Evolutionary conservation across 1,140 invertebrate species (phyloP).

Genomic region (Idris sp.): DNA sequence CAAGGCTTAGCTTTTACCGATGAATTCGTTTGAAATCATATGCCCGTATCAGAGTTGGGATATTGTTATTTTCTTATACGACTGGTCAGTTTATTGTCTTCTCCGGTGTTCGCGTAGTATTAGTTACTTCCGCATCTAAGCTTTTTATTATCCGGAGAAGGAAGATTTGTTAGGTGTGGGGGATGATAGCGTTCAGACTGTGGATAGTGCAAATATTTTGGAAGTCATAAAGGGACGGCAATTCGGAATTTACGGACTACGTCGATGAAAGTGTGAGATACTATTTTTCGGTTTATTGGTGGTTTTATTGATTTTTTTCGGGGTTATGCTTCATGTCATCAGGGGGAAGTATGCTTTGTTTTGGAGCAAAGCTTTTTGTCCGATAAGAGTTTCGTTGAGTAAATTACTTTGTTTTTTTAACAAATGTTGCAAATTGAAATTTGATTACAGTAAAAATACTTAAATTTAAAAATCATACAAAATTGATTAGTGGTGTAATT

Average conservation of each 20-base stretch:
- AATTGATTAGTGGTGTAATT: no score
- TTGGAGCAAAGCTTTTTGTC: no score
- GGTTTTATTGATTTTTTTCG: constrained; percentile 42
- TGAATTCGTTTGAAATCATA: constrained; percentile 42
- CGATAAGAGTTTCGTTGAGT: no score
- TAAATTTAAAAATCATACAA: no score
- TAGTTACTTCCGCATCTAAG: constrained; percentile 43
- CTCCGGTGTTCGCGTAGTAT: constrained; percentile 8
- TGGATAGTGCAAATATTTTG: constrained; percentile 37
- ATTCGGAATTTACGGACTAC: constrained; percentile 27
- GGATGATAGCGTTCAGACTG: constrained; percentile 23
- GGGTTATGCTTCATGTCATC: constrained; percentile 9
- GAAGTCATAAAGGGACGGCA: constrained; percentile 28
- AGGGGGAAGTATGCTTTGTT: no score
- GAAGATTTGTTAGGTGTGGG: neutral
- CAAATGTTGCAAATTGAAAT: no score
- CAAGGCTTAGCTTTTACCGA: constrained; percentile 17
- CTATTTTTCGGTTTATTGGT: constrained; percentile 39
- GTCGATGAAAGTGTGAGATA: constrained; percentile 13
- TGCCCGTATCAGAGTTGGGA: constrained; percentile 21
- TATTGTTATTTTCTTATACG: constrained; percentile 19
- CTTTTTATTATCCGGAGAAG: constrained; percentile 31
- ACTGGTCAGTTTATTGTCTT: constrained; percentile 10
- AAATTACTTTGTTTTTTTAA: no score
- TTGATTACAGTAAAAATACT: no score